Evolutionary conservation across 2,113 vertebrate genomes (phyloP), one percentile per base, ranked within the genome.

Genomic region (Terrapene triunguis): DNA sequence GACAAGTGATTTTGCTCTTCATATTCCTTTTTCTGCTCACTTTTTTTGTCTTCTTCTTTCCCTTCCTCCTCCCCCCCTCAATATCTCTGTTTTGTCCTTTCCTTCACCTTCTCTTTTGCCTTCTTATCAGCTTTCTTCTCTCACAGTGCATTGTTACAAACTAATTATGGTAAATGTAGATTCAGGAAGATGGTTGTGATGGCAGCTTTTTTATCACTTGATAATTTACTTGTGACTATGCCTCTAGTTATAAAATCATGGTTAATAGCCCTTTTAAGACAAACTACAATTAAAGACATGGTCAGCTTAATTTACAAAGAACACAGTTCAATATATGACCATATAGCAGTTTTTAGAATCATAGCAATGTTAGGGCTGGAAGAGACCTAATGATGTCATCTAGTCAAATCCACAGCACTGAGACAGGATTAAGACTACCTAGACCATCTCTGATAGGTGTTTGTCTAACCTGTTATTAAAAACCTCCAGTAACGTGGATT

Each of bases 161-260:
- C n/a, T 42, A n/a, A 85, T 42, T 44, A n/a, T 87, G 72, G 24
- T 82, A 82, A 7, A 3, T 48, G 80, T 10, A 69, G 79, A 78
- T 89, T 89, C 35, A 62, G 21, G 82, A 82, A 50, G 27, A 97
- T n/a, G 25, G 17, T 85, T 85, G 59, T 85, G 24, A n/a, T 53
- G 29, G 7, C 22, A 95, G 14, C 35, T 88, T 50, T 3, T 82
- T 22, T 48, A 81, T 83, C 78, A 89, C 85, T 84, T 74, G 19
- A 27, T 83, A 5, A 19, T 5, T n/a, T 83, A 0, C 4, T 93
- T 47, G 42, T 87, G 55, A 25, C 57, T 51, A 65, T 50, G 27
- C 3, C 44, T 48, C 10, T 50, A 4, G 3, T 90, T 59, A 62
- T 79, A 50, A 91, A 93, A 24, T 57, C 72, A 2, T 2, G 1